phyloP scores from a whole-genome alignment of 2,113 vertebrate genomes.

The Turdus rufiventris region DNA sequence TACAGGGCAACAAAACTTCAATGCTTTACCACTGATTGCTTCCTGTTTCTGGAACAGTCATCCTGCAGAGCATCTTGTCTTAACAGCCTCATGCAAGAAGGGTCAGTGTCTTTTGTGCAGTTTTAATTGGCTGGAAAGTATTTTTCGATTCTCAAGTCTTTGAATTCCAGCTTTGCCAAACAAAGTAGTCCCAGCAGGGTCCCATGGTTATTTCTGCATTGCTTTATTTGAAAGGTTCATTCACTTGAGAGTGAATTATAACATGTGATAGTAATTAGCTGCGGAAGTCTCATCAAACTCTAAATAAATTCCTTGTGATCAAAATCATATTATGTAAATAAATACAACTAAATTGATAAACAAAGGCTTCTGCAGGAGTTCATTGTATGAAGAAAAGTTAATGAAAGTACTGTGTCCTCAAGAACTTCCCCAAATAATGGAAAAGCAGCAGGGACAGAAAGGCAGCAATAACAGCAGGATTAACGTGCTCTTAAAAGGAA shows the following conservation, averaged over 20 bases:
- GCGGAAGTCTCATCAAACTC: not conserved
- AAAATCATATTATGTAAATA: not conserved
- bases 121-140: not conserved
- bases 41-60: not conserved
- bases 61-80: not conserved
- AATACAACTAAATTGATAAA: conserved; percentile 10
- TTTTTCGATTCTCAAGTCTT: not conserved
- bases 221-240: not conserved
- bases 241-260: not conserved
- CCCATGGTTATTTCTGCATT: not conserved
- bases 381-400: not conserved
- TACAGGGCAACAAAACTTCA: not conserved
- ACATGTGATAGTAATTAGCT: not conserved
- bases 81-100: not conserved
- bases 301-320: conserved; percentile 6
- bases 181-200: not conserved
- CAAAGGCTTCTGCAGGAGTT: not conserved
- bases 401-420: not conserved
- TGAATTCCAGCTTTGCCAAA: not conserved
- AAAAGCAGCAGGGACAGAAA: not conserved
- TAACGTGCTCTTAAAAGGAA: not conserved
- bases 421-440: not conserved
- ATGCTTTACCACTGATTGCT: not conserved
- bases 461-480: not conserved
- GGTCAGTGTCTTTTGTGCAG: not conserved